phyloP scores from a whole-genome alignment of 2,888 invertebrate species.

The Colostygia pectinataria region DNA sequence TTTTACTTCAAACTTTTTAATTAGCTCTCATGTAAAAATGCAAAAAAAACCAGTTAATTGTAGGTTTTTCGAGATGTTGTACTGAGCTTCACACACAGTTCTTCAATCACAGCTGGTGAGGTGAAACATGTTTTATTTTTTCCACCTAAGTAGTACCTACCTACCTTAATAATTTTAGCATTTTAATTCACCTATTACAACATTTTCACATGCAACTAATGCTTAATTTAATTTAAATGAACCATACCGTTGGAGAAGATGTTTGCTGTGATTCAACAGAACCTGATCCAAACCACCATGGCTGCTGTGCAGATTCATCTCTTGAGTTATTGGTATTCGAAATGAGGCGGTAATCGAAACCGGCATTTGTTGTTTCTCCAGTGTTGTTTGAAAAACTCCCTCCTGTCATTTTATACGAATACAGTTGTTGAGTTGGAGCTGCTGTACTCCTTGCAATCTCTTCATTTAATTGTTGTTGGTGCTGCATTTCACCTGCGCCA shows the following conservation, averaged over 20 bases:
- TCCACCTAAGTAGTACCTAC: too few relatives aligned
- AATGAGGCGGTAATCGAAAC: constrained; percentile 89
- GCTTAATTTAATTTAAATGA: too few relatives aligned
- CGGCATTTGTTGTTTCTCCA: constrained; percentile 84
- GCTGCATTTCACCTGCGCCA: constrained; percentile 76
- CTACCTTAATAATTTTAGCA: too few relatives aligned
- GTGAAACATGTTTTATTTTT: too few relatives aligned
- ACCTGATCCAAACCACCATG: constrained; percentile 90
- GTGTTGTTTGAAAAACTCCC: constrained; percentile 88
- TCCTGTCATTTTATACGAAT: constrained; percentile 93
- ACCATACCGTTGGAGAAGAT: constrained; percentile 74
- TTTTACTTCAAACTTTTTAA: too few relatives aligned
- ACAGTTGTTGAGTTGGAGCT: constrained; percentile 86
- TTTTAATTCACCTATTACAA: too few relatives aligned
- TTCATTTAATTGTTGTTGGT: constrained; percentile 78
- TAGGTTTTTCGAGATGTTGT: too few relatives aligned
- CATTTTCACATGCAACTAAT: too few relatives aligned
- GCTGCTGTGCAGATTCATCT: constrained; percentile 73
- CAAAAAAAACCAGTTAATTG: too few relatives aligned
- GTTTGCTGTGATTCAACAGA: constrained; percentile 81
- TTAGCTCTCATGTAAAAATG: too few relatives aligned
- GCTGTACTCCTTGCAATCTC: constrained; percentile 75
- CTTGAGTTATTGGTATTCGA: constrained; percentile 79
- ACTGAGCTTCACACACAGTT: too few relatives aligned
- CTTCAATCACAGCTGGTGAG: too few relatives aligned